Evolutionary conservation across 2,888 invertebrate species (phyloP).

Genomic region (Sussaba pulchella): DNA sequence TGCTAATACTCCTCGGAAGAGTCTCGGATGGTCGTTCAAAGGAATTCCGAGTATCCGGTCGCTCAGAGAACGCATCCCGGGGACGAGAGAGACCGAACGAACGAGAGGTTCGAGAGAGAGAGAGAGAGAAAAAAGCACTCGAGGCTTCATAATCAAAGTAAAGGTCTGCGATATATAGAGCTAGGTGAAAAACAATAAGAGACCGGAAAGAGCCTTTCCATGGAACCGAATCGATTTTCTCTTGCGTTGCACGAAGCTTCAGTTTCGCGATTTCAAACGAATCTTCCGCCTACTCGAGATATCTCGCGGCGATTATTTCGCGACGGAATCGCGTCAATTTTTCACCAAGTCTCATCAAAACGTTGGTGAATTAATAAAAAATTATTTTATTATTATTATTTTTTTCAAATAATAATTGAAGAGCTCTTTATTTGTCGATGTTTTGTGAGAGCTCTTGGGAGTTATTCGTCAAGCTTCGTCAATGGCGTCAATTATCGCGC

Average conservation of each 20-base stretch:
- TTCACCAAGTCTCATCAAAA: constrained; percentile 21
- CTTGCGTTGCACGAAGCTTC: constrained; percentile 27
- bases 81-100: no score
- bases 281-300: background rate
- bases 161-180: constrained; percentile 65
- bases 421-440: no score
- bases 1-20: constrained; percentile 41
- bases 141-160: constrained; percentile 67
- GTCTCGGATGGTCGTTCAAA: constrained; percentile 62
- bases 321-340: constrained; percentile 22
- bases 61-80: constrained; percentile 15
- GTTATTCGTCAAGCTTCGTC: background rate
- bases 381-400: no score
- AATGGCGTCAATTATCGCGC: constrained; percentile 41
- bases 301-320: background rate
- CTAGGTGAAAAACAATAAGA: constrained; percentile 64
- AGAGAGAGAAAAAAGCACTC: constrained; percentile 41
- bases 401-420: no score
- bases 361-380: background rate
- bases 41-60: constrained; percentile 51
- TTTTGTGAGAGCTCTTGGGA: no score
- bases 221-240: constrained; percentile 61
- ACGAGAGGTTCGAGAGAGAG: constrained; percentile 22
- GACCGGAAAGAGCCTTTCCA: constrained; percentile 47
- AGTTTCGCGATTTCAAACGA: constrained; percentile 48